Evolutionary conservation across 2,797 vertebrate genomes (phyloP), one percentile per base, ranked within the genome.

Genomic region (Triplophysa bombifrons): DNA sequence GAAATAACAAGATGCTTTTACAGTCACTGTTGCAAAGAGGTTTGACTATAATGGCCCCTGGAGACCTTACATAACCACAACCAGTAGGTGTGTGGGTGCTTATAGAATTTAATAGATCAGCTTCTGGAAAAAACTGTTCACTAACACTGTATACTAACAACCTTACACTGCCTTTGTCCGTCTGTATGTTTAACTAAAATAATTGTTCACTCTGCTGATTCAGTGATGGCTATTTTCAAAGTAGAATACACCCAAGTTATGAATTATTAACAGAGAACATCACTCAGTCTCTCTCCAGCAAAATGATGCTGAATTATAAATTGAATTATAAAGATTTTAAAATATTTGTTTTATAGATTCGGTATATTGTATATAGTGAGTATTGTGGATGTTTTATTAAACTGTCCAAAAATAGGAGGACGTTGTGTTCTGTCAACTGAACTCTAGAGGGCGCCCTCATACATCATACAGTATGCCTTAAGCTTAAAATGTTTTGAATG

Each of bases 211-310:
- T 2, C 2, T 14, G 17, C 9, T 46, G 41, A 13, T 48, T 50
- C 7, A 44, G 19, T 14, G n/a, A 8, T 17, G 30, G 10, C 38
- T 74, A n/a, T 56, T 66, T 56, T 30, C n/a, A 38, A 53, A 68
- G 66, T 38, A 30, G 53, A 69, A 71, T 51, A 20, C 38, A 41
- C 19, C 11, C 20, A 53, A 67, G 19, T 66, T 55, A 74, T 78
- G 75, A 82, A 78, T 78, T 82, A 74, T 74, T 82, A 68, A 30
- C 27, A 30, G 27, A 75, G 41, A 50, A 46, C 41, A 34, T 71
- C 65, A 51, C 44, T 14, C 20, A 46, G 48, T 51, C 20, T 48
- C 38, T 76, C 48, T 27, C n/a, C 17, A 48, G 48, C 66, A 60
- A 16, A 48, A 48, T 41, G 41, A 34, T 27, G 53, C 20, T 22